A percentile compares a stretch with the other conserved stretches of the same genome.
Evolutionary conservation across 2,113 vertebrate species (phyloP).

Genomic region (Fulica atra): DNA sequence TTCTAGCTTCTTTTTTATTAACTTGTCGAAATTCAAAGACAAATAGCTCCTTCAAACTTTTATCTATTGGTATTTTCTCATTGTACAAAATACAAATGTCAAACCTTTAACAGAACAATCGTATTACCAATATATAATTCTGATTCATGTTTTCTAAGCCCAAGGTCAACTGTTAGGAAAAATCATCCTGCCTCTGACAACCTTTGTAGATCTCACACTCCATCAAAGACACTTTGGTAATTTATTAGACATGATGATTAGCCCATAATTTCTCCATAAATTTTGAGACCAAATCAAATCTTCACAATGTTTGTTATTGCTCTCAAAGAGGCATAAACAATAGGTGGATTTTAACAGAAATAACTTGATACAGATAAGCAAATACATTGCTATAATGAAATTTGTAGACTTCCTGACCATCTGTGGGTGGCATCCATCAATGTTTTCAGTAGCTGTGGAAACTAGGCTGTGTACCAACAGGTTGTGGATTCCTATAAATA

Average conservation of each 20-base stretch:
- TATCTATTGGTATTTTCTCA: slow-evolving; percentile 15
- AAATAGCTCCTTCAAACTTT: slow-evolving; percentile 11
- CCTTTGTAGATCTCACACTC: background rate
- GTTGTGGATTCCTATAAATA: background rate
- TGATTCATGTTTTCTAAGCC: slow-evolving; percentile 23
- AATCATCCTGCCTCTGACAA: background rate
- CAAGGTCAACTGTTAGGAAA: slow-evolving; percentile 20
- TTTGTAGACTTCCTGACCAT: background rate
- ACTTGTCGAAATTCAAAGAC: background rate
- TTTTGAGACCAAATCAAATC: background rate
- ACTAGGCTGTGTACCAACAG: background rate
- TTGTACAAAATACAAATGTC: slow-evolving; percentile 50
- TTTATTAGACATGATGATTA: background rate
- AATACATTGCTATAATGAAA: background rate
- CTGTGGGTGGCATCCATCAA: accelerated
- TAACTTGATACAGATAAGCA: background rate
- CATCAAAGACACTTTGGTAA: background rate
- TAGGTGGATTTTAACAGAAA: background rate
- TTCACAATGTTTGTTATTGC: background rate
- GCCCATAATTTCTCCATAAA: background rate
- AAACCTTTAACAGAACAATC: slow-evolving; percentile 24
- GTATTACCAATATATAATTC: slow-evolving; percentile 6
- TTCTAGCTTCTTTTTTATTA: background rate
- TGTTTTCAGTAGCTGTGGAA: background rate
- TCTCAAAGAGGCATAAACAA: background rate